Evolutionary conservation across 1,140 invertebrate genomes (phyloP).

Genomic region (Drosophila azteca): DNA sequence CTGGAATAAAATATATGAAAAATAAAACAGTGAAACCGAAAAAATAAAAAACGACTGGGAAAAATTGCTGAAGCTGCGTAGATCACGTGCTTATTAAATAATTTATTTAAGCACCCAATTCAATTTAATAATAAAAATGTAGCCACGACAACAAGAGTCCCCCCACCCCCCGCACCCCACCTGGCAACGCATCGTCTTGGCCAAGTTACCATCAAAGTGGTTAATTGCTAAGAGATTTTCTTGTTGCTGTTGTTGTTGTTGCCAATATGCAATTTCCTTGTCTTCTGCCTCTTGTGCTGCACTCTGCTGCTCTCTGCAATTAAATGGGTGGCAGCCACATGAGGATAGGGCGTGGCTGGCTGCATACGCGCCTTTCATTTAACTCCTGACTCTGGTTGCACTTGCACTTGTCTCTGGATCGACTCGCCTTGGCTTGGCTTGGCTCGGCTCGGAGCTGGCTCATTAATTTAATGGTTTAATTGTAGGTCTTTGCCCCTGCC

Average conservation of each 20-base stretch:
- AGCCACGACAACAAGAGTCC: constrained; percentile 48
- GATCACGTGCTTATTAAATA: constrained; percentile 82
- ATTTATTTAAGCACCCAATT: constrained; percentile 83
- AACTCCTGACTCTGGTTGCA: constrained; percentile 18
- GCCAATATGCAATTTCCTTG: constrained; percentile 69
- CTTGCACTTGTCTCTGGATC: constrained; percentile 45
- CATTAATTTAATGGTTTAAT: constrained; percentile 82
- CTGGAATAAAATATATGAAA: constrained; percentile 50
- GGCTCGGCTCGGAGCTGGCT: constrained; percentile 44
- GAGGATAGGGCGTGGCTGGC: constrained; percentile 49
- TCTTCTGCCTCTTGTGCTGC: constrained; percentile 22
- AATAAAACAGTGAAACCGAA: constrained; percentile 22
- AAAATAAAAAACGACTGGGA: background rate
- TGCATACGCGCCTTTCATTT: constrained; percentile 77
- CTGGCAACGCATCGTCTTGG: constrained; percentile 23
- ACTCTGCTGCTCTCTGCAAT: constrained; percentile 44
- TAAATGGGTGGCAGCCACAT: constrained; percentile 70
- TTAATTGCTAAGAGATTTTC: constrained; percentile 62
- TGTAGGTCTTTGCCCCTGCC: constrained; percentile 46
- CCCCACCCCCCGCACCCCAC: constrained; percentile 5
- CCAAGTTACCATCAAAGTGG: constrained; percentile 58
- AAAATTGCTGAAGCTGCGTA: constrained; percentile 55
- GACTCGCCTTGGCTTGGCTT: background rate
- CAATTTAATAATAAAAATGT: constrained; percentile 81
- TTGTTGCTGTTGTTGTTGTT: constrained; percentile 13